These are phyloP conservation scores for Aptenodytes forsteri DNA, from an alignment of 2,113 vertebrate species.

Conservation along the genomic window DNA sequence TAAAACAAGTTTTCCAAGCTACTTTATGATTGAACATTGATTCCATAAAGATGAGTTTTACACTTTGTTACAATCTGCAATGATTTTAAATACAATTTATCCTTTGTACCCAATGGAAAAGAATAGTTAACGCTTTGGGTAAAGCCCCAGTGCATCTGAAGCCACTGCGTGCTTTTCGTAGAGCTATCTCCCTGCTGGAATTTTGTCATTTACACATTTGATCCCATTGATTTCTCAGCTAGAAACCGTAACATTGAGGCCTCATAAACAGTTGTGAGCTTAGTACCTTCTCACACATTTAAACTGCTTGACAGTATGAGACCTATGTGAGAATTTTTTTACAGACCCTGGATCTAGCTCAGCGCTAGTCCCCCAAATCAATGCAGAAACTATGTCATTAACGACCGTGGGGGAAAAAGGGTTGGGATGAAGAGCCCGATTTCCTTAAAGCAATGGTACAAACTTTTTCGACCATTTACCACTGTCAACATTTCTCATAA, in stretches of 20 bases:
- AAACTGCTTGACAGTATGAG: neutral
- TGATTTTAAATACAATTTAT: neutral
- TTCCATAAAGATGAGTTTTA: neutral
- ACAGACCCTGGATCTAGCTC: neutral
- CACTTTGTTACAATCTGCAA: neutral
- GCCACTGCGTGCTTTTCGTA: neutral
- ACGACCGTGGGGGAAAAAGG: fast-evolving
- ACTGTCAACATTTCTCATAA: neutral
- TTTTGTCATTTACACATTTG: neutral
- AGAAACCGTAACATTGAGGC: neutral
- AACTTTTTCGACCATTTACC: neutral
- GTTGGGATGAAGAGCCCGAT: neutral
- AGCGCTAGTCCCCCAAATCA: neutral
- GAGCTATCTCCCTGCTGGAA: neutral
- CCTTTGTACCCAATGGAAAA: neutral
- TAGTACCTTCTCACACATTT: neutral
- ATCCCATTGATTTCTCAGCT: neutral
- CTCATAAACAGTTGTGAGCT: neutral
- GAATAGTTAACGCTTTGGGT: neutral
- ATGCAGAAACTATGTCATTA: neutral
- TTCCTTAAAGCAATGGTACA: neutral
- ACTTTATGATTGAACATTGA: neutral
- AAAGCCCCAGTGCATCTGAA: neutral
- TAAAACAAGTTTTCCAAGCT: neutral
- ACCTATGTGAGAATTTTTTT: neutral